These are phyloP conservation scores for Charina bottae DNA, from an alignment of 2,113 vertebrate species.

Conservation along the genomic window DNA sequence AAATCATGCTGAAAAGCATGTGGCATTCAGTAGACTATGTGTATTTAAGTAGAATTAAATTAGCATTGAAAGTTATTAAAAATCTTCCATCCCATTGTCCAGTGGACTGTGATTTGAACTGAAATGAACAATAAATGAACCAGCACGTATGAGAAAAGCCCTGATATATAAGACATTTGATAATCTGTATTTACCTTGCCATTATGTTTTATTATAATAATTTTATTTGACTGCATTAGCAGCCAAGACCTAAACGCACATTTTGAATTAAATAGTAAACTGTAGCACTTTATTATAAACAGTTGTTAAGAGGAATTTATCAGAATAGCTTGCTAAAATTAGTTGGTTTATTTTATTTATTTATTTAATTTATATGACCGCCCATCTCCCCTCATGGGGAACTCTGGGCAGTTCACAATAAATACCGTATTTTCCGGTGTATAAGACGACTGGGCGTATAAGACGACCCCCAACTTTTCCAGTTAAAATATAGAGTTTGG, in stretches of 20 bases:
- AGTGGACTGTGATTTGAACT: conserved; percentile 74
- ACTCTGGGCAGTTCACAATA: no score
- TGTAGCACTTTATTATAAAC: conserved; percentile 2
- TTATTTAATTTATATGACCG: no score
- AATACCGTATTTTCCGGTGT: no score
- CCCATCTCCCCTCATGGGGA: no score
- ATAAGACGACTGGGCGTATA: no score
- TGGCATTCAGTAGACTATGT: conserved; percentile 80
- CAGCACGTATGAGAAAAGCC: conserved; percentile 50
- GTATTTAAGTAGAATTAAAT: conserved; percentile 89
- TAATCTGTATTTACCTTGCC: conserved; percentile 54
- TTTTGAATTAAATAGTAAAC: conserved; percentile 38
- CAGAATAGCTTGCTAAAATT: background rate
- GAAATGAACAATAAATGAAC: conserved; percentile 81
- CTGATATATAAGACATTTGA: conserved; percentile 31
- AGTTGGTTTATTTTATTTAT: no score
- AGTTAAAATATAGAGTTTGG: no score
- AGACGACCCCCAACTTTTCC: no score
- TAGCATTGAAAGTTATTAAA: conserved; percentile 87
- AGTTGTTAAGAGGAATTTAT: background rate
- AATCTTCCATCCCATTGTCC: conserved; percentile 78
- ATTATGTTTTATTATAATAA: conserved; percentile 52
- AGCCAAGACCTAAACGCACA: conserved; percentile 6
- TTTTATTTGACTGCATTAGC: conserved; percentile 32
- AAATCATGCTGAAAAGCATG: conserved; percentile 85